phyloP scores from a whole-genome alignment of 2,797 vertebrate species.

The Anguilla obscura region DNA sequence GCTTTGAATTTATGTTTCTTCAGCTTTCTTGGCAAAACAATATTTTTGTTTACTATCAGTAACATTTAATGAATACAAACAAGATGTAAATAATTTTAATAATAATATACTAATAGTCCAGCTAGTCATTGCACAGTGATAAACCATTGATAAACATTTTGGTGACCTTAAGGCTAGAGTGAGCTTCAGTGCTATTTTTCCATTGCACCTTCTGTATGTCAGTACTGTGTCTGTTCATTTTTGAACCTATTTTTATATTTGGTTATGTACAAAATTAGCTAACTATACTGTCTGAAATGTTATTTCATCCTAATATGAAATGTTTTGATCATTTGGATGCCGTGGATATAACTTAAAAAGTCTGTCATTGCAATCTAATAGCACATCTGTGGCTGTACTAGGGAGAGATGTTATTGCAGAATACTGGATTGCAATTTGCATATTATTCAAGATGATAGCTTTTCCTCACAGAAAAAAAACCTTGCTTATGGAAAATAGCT shows the following conservation, averaged over 20 bases:
- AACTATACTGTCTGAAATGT: not conserved
- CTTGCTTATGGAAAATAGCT: not conserved
- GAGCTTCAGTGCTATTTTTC: not conserved
- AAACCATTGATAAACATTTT: not conserved
- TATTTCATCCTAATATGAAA: not conserved
- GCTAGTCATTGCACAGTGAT: not conserved
- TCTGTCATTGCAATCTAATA: not conserved
- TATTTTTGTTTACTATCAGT: no score
- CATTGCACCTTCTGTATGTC: not conserved
- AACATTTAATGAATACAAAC: no score
- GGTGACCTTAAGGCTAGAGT: not conserved
- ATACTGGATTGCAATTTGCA: not conserved
- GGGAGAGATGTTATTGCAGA: not conserved
- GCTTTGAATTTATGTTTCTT: no score
- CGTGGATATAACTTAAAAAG: not conserved
- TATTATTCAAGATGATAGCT: not conserved
- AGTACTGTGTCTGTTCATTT: not conserved
- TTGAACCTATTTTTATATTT: not conserved
- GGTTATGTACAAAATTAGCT: not conserved
- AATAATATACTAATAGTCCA: not conserved
- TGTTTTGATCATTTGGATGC: not conserved
- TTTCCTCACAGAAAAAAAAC: not conserved
- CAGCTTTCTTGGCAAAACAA: no score
- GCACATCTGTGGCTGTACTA: not conserved
- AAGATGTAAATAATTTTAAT: not conserved